These are phyloP conservation scores for Eubasilissa regina DNA, from an alignment of 1,140 invertebrate genomes.

Conservation along the genomic window DNA sequence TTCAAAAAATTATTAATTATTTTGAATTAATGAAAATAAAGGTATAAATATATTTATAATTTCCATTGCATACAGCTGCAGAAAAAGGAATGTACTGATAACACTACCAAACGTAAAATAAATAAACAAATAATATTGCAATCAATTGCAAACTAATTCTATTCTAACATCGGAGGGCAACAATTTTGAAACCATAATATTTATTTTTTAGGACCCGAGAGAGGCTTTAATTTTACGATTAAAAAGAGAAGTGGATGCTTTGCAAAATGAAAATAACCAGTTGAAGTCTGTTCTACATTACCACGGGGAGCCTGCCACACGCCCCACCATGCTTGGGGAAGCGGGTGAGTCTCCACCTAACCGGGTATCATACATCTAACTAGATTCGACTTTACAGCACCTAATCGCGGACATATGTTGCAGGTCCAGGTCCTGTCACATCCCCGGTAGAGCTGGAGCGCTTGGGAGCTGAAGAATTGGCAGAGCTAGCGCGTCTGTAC, in stretches of 20 bases:
- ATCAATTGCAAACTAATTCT: too few relatives aligned
- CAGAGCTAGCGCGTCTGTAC: slow-evolving; percentile 84
- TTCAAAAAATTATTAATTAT: too few relatives aligned
- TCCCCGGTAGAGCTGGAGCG: slow-evolving; percentile 81
- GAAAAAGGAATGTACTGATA: too few relatives aligned
- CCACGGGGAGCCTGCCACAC: slow-evolving; percentile 62
- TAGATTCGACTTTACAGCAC: neutral
- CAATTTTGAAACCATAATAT: too few relatives aligned
- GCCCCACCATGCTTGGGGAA: neutral
- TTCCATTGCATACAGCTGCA: too few relatives aligned
- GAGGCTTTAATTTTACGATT: slow-evolving; percentile 92
- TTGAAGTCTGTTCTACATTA: slow-evolving; percentile 82
- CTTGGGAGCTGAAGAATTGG: slow-evolving; percentile 80
- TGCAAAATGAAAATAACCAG: slow-evolving; percentile 94
- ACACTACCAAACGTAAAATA: too few relatives aligned
- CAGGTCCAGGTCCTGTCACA: slow-evolving; percentile 68
- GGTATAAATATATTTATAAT: too few relatives aligned
- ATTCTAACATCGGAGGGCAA: too few relatives aligned
- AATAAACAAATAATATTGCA: too few relatives aligned
- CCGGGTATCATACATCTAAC: too few relatives aligned
- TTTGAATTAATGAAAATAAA: too few relatives aligned
- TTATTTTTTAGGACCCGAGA: slow-evolving; percentile 89
- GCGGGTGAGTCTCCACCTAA: slow-evolving; percentile 33
- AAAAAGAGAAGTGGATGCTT: slow-evolving; percentile 89
- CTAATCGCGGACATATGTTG: too few relatives aligned